Base-by-base conservation (phyloP, 2,113 vertebrate species). In the Amphiprion ocellaris region DNA sequence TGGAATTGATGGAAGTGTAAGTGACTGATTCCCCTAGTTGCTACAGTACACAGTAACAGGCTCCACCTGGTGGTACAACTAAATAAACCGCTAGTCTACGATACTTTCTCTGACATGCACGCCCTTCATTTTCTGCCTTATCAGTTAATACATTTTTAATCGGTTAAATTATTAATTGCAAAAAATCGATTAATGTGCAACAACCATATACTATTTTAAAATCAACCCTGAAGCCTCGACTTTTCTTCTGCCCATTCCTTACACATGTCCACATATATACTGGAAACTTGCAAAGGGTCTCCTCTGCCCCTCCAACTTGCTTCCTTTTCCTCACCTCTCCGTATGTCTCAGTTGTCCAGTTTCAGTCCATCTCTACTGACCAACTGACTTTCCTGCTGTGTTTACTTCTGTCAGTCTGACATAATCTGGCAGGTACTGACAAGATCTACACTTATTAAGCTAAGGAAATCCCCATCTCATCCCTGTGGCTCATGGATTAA, bases 391-490 rank as follows among this genome's bases (percentile, higher is more conserved):
- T 67, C 52, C 26, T 47, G 47, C 47, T 80, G 52, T 80, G 56
- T 78, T 85, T 71, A 69, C 60, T 12, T 47, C 66, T 66, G 74
- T 87, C 81, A 69, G 10, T 79, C 37, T 52, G 19, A 30, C 58
- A 53, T 4, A 15, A 19, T 65, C 68, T 60, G 55, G 71, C 65
- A 56, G 58, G 16, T 72, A 55, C 60, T 41, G 50, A 82, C 72
- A 75, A 83, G 71, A 77, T 67, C 68, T 59, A 61, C 21, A 55
- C 72, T 80, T 86, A 77, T 84, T 89, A 83, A 89, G 59, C 69
- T 23, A 50, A 75, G 68, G 83, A 86, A 90, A 88, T 82, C 79
- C 80, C 79, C 50, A 58, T 83, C 65, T 83, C 44, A 68, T 60
- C 60, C 69, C 50, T 53, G 44, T 77, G 78, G 65, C 59, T 72